Conservation (phyloP, 2,113 vertebrate species). For the Python bivittatus region DNA sequence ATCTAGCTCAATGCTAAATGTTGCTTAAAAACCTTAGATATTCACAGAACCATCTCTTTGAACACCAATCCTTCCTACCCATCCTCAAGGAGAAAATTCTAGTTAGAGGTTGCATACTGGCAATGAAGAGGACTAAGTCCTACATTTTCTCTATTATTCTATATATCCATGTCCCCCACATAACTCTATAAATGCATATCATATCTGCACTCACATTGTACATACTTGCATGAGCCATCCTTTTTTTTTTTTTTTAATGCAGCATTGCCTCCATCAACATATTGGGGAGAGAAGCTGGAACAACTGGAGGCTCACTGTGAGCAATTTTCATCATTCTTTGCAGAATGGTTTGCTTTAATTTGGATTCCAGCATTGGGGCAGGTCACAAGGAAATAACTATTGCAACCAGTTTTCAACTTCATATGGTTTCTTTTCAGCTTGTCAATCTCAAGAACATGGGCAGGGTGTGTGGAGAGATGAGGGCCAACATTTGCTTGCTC, state of each 20-base stretch:
- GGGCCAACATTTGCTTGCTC: neutral
- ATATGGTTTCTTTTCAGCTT: neutral
- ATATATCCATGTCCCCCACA: neutral
- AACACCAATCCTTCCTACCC: neutral
- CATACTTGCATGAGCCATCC: neutral
- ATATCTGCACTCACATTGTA: neutral
- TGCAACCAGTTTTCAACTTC: neutral
- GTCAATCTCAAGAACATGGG: neutral
- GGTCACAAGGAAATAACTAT: neutral
- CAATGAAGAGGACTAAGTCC: neutral
- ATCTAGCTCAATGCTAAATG: neutral
- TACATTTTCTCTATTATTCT: neutral
- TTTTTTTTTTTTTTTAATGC: neutral
- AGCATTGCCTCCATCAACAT: neutral
- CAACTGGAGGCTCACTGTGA: neutral
- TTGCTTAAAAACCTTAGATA: neutral
- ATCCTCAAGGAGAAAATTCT: neutral
- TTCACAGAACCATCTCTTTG: neutral
- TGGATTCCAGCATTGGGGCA: neutral
- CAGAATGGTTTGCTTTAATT: neutral
- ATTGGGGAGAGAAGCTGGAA: neutral
- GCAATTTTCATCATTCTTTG: neutral
- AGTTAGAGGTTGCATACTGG: neutral
- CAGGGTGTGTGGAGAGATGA: neutral
- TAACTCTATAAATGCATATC: neutral